These are phyloP conservation scores for Rhysida immarginata DNA, from an alignment of 1,140 invertebrate genomes.

Conservation along the genomic window DNA sequence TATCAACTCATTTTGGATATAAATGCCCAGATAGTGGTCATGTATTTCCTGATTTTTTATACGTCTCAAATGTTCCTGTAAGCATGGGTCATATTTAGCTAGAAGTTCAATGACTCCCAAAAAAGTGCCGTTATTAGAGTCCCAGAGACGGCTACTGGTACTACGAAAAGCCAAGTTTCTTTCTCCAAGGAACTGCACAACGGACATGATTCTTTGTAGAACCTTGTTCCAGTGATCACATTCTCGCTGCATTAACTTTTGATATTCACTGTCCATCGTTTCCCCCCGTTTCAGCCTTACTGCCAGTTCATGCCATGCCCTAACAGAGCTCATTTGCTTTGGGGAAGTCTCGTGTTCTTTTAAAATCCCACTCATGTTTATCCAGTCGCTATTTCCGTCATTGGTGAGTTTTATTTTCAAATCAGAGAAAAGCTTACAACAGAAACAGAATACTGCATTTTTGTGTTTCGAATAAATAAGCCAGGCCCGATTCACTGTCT, in stretches of 20 bases:
- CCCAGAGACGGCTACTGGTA: background rate
- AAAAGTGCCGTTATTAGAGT: constrained; percentile 6
- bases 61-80: constrained; percentile 1
- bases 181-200: constrained; percentile 1
- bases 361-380: too few species aligned
- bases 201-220: constrained; percentile 5
- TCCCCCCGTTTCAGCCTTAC: background rate
- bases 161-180: constrained; percentile 2
- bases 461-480: too few species aligned
- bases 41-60: background rate
- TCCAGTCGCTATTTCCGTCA: too few species aligned
- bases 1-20: constrained; percentile 7
- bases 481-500: too few species aligned
- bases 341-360: too few species aligned
- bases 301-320: background rate
- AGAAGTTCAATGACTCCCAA: constrained; percentile 2
- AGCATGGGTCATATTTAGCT: constrained; percentile 5
- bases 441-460: too few species aligned
- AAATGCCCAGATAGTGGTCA: background rate
- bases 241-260: background rate
- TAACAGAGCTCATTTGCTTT: too few species aligned
- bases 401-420: too few species aligned
- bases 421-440: too few species aligned
- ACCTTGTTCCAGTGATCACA: background rate
- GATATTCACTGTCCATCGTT: background rate